A percentile compares a stretch with the other conserved stretches of the same genome.
Evolutionary conservation across 2,113 vertebrate species (phyloP).

Genomic region (Datnioides undecimradiatus): DNA sequence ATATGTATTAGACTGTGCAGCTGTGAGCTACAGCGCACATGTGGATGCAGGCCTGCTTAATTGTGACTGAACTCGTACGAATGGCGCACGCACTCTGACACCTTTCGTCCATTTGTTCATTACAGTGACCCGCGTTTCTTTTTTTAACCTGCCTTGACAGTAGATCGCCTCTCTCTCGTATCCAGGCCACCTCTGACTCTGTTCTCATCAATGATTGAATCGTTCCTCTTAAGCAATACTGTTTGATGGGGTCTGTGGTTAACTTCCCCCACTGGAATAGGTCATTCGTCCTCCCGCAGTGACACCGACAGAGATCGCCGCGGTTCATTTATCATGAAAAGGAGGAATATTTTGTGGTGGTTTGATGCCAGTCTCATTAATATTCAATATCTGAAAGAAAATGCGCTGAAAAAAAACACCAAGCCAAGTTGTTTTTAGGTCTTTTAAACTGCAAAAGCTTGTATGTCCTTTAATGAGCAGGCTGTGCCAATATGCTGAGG

Average conservation of each 20-base stretch:
- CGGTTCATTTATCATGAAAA: constrained; percentile 8
- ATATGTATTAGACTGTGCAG: background rate
- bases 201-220: constrained; percentile 69
- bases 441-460: background rate
- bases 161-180: constrained; percentile 36
- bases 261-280: constrained; percentile 52
- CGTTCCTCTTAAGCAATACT: constrained; percentile 53
- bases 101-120: constrained; percentile 27
- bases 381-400: background rate
- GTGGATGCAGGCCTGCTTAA: background rate
- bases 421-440: background rate
- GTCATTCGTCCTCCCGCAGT: constrained; percentile 39
- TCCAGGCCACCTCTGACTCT: constrained; percentile 48
- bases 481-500: background rate
- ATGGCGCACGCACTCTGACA: background rate
- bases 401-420: background rate
- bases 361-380: background rate
- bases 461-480: background rate
- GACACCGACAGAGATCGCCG: constrained; percentile 21
- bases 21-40: background rate
- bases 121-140: constrained; percentile 21
- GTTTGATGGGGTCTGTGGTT: constrained; percentile 65
- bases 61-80: constrained; percentile 2
- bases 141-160: constrained; percentile 44
- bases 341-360: background rate